Evolutionary conservation across 2,113 vertebrate species (phyloP).

Genomic region (Dicrurus megarhynchus): DNA sequence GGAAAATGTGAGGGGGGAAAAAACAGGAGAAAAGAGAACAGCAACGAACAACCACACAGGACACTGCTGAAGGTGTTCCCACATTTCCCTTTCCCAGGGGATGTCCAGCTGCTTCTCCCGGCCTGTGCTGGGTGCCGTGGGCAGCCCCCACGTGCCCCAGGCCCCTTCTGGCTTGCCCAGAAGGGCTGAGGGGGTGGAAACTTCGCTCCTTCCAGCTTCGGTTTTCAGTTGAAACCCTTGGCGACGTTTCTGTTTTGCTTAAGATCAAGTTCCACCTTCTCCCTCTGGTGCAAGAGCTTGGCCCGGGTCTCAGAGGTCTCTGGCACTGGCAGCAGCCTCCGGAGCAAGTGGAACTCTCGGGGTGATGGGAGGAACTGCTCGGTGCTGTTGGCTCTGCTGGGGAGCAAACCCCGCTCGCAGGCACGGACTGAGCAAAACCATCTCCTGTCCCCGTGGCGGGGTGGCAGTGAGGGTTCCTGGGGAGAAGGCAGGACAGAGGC

Average conservation of each 20-base stretch:
- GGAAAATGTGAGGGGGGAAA: fast-evolving
- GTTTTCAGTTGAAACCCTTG: slow-evolving; percentile 23
- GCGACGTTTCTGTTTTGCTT: slow-evolving; percentile 47
- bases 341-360: background rate
- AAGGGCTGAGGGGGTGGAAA: slow-evolving; percentile 7
- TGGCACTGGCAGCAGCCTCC: background rate
- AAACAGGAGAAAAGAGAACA: background rate
- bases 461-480: background rate
- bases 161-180: background rate
- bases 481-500: background rate
- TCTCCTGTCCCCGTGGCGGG: fast-evolving
- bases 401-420: background rate
- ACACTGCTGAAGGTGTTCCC: background rate
- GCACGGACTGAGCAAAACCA: background rate
- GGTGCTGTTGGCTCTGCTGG: background rate
- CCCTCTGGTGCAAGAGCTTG: slow-evolving; percentile 16
- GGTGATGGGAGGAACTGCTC: background rate
- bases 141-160: background rate
- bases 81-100: background rate
- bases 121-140: background rate
- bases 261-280: slow-evolving; percentile 56
- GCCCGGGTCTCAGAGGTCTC: slow-evolving; percentile 12
- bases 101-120: background rate
- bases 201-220: background rate
- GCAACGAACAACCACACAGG: fast-evolving